phyloP scores from a whole-genome alignment of 2,797 vertebrate genomes.

The Pristis pectinata region DNA sequence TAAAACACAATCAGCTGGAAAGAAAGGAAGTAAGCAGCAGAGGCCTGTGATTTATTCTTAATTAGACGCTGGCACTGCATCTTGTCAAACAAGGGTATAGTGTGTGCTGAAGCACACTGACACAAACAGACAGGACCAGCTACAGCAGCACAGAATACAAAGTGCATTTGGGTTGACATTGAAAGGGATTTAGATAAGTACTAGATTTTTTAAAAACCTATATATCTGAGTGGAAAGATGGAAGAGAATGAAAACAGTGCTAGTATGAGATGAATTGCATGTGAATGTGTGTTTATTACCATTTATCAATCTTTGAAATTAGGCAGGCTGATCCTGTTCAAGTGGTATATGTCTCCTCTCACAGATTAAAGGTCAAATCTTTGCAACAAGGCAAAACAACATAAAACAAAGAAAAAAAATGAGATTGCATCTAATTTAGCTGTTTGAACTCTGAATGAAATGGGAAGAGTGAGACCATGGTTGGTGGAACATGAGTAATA shows the following conservation, averaged over 20 bases:
- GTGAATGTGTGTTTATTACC: conserved; percentile 59
- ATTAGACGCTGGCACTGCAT: conserved; percentile 63
- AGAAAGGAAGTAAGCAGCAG: conserved; percentile 54
- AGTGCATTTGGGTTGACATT: conserved; percentile 60
- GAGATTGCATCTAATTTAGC: conserved; percentile 32
- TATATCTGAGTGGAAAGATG: conserved; percentile 41
- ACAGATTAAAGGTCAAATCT: conserved; percentile 62
- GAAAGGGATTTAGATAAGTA: conserved; percentile 69
- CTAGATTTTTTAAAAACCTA: conserved; percentile 47
- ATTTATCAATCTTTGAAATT: conserved; percentile 59
- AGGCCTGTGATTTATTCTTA: conserved; percentile 59
- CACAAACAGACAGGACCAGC: conserved; percentile 54
- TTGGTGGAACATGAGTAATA: conserved; percentile 30
- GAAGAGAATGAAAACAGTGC: conserved; percentile 55
- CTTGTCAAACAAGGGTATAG: conserved; percentile 58
- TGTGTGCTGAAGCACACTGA: conserved; percentile 48
- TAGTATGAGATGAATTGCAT: conserved; percentile 61
- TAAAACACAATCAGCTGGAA: conserved; percentile 61
- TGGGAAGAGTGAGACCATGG: conserved; percentile 16
- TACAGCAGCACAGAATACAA: conserved; percentile 57
- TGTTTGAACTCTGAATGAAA: conserved; percentile 11
- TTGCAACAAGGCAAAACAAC: conserved; percentile 4
- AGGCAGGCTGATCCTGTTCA: conserved; percentile 59
- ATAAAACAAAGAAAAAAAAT: background rate
- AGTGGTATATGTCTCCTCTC: conserved; percentile 51